These are phyloP conservation scores for Montifringilla adamsi DNA, from an alignment of 2,113 vertebrate genomes.

Conservation along the genomic window DNA sequence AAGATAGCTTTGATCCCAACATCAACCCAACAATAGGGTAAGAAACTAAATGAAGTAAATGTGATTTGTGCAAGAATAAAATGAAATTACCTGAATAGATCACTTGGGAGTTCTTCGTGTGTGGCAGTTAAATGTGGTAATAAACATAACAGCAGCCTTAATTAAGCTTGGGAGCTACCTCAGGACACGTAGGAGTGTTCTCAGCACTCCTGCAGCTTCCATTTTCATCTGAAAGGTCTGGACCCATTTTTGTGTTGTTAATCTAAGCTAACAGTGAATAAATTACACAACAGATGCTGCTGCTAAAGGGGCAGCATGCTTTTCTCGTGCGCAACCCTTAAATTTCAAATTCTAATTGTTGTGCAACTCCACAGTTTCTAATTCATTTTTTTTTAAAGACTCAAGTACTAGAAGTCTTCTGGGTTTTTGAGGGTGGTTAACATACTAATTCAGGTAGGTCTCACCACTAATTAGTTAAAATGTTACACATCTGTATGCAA, in stretches of 20 bases:
- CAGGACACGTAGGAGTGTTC: background rate
- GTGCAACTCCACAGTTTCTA: background rate
- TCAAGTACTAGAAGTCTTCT: background rate
- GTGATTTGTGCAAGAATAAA: background rate
- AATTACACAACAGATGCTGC: background rate
- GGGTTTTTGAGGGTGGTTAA: background rate
- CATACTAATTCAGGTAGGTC: background rate
- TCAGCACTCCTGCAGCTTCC: background rate
- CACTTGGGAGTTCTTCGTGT: background rate
- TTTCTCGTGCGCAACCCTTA: background rate
- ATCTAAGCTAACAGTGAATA: background rate
- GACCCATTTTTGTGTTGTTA: background rate
- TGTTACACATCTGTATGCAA: background rate
- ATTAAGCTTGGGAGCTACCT: background rate
- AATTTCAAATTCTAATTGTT: background rate
- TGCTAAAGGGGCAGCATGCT: background rate
- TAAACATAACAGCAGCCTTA: background rate
- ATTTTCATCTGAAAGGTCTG: background rate
- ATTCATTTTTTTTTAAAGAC: background rate
- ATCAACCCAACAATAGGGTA: conserved; percentile 98
- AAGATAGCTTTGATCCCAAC: conserved; percentile 95
- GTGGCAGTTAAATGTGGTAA: background rate
- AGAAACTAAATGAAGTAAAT: conserved; percentile 38
- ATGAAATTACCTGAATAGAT: background rate
- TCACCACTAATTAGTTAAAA: background rate